Base-by-base conservation (phyloP, 2,888 invertebrate species). In the Anoncus sp. region DNA sequence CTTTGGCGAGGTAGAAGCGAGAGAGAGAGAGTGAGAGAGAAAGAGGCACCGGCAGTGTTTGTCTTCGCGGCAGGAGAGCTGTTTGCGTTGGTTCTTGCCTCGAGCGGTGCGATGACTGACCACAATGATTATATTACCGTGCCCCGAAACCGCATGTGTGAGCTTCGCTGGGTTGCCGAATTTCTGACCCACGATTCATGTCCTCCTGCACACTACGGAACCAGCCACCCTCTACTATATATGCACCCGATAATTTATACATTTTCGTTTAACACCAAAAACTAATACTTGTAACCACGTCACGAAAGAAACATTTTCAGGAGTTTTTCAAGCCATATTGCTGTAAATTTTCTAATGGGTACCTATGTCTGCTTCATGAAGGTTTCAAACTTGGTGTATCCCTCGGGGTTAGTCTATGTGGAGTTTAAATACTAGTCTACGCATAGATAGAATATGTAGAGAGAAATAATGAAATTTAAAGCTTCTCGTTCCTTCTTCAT, bases 41-140 rank as follows among this genome's bases (percentile, higher is more conserved):
- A 40, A 53, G 22, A 40, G 49, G 24, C 16, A 3, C 16, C 53
- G 18, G 43, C 60, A 45, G 27, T 74, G 77, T 77, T 77, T 77
- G 74, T 74, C 74, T 74, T 75, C 47, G 65, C 65, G 53, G 75
- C 27, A 72, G 49, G 16, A 76, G 27, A 57, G 53, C 60, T 75
- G 55, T 75, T 75, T 76, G 53, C 74, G 27, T 66, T 78, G 60
- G 65, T 66, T 66, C 53, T 20, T 67, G 40, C 75, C 65, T 53
- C 53, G 65, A 71, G 53, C 60, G 49, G 60, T 55, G 43, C 72
- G 62, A 77, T 77, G 77, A 77, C 77, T 77, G 65, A 74, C 70
- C 70, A 53, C 53, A 55, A 74, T 77, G 74, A 74, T 74, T 74
- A 35, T 66, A 77, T 77, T 74, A 74, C 65, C 45, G 10, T 60